phyloP scores from a whole-genome alignment of 2,113 vertebrate species.

The Pachypanchax playfairii region DNA sequence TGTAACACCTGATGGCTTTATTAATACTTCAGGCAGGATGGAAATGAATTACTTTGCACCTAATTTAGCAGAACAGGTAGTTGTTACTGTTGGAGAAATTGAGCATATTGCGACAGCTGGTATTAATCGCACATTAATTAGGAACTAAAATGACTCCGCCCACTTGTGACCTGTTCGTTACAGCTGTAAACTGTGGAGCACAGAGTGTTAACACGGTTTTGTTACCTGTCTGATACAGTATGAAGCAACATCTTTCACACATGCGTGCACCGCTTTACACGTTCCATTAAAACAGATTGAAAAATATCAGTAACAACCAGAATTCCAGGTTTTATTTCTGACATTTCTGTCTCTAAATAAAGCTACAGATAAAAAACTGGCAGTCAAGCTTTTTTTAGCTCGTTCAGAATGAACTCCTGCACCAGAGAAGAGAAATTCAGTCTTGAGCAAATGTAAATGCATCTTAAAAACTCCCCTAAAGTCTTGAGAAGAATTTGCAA shows the following conservation, averaged over 20 bases:
- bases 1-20: background rate
- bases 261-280: slow-evolving; percentile 1
- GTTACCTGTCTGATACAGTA: slow-evolving; percentile 17
- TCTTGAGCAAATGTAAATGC: background rate
- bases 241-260: background rate
- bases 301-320: slow-evolving; percentile 10
- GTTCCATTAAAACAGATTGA: background rate
- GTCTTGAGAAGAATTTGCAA: slow-evolving; percentile 6
- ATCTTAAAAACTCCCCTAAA: slow-evolving; percentile 14
- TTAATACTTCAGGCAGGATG: background rate
- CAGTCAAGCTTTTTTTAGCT: background rate
- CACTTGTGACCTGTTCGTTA: slow-evolving; percentile 26
- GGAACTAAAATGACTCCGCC: slow-evolving; percentile 22
- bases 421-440: background rate
- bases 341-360: background rate
- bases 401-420: background rate
- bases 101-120: slow-evolving; percentile 20
- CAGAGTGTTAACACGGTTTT: background rate
- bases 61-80: slow-evolving; percentile 12
- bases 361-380: background rate
- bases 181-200: slow-evolving; percentile 10
- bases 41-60: slow-evolving; percentile 17
- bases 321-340: background rate
- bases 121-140: slow-evolving; percentile 45
- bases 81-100: slow-evolving; percentile 23